Evolutionary conservation across 2,113 vertebrate genomes (phyloP).

Genomic region (Emydocephalus ijimae): DNA sequence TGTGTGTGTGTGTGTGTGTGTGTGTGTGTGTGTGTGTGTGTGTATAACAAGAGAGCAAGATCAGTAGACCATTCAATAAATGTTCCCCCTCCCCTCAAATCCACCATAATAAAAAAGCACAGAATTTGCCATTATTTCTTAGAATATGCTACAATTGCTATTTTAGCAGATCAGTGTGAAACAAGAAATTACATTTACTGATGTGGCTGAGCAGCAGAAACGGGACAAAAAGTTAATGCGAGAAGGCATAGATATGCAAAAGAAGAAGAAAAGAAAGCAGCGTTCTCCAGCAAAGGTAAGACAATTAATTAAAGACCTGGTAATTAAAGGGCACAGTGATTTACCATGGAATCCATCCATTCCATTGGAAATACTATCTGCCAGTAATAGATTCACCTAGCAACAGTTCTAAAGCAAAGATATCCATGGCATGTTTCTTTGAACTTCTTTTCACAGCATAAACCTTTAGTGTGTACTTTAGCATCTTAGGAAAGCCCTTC

Average conservation of each 20-base stretch:
- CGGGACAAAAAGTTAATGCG: slow-evolving; percentile 89
- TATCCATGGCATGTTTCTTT: slow-evolving; percentile 58
- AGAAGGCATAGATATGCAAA: slow-evolving; percentile 87
- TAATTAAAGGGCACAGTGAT: slow-evolving; percentile 55
- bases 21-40: no score
- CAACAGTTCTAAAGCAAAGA: not conserved
- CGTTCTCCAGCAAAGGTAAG: slow-evolving; percentile 96
- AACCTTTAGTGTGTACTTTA: slow-evolving; percentile 60
- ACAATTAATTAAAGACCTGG: slow-evolving; percentile 62
- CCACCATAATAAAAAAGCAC: slow-evolving; percentile 29
- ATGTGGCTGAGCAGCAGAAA: slow-evolving; percentile 82
- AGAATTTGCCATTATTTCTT: slow-evolving; percentile 52
- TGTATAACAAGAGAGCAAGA: not conserved
- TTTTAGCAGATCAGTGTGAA: slow-evolving; percentile 91
- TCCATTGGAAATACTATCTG: slow-evolving; percentile 3
- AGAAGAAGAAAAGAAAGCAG: slow-evolving; percentile 98
- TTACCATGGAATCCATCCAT: slow-evolving; percentile 31
- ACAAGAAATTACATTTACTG: slow-evolving; percentile 93
- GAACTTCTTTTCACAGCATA: slow-evolving; percentile 60
- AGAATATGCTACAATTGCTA: slow-evolving; percentile 64
- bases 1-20: no score
- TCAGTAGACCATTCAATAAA: not conserved
- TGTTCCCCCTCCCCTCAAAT: not conserved
- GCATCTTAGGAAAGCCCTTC: slow-evolving; percentile 57
- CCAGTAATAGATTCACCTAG: not conserved